phyloP scores from a whole-genome alignment of 1,140 invertebrate genomes.

The Drosophila saltans region DNA sequence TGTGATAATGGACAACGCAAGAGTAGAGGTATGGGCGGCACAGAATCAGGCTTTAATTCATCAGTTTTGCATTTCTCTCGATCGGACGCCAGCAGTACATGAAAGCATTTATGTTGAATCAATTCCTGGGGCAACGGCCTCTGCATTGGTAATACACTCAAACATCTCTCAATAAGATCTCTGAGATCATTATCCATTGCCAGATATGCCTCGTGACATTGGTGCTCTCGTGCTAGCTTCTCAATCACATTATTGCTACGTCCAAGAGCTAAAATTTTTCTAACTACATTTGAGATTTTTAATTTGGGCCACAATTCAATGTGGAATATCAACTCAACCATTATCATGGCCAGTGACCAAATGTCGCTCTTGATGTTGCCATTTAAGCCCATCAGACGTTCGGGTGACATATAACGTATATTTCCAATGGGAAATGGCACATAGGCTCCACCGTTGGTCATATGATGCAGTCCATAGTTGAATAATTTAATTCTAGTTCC shows the following conservation, averaged over 20 bases:
- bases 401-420: slow-evolving; percentile 93
- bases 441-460: slow-evolving; percentile 88
- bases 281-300: slow-evolving; percentile 88
- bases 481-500: slow-evolving; percentile 90
- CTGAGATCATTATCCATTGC: slow-evolving; percentile 84
- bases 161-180: slow-evolving; percentile 87
- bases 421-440: slow-evolving; percentile 95
- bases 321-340: slow-evolving; percentile 90
- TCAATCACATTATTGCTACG: slow-evolving; percentile 88
- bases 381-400: slow-evolving; percentile 88
- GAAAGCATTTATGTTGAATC: slow-evolving; percentile 81
- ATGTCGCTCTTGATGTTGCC: slow-evolving; percentile 91
- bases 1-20: slow-evolving; percentile 86
- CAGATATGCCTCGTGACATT: slow-evolving; percentile 86
- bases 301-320: slow-evolving; percentile 88
- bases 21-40: slow-evolving; percentile 41
- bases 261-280: slow-evolving; percentile 90
- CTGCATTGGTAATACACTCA: slow-evolving; percentile 87
- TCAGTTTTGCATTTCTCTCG: not conserved
- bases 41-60: not conserved
- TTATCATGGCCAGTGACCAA: slow-evolving; percentile 95
- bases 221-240: slow-evolving; percentile 90
- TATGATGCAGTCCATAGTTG: slow-evolving; percentile 96
- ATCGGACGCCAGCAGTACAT: not conserved
- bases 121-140: slow-evolving; percentile 87